Base-by-base conservation (phyloP, 2,888 invertebrate genomes). In the Tanytarsus gracilentus region DNA sequence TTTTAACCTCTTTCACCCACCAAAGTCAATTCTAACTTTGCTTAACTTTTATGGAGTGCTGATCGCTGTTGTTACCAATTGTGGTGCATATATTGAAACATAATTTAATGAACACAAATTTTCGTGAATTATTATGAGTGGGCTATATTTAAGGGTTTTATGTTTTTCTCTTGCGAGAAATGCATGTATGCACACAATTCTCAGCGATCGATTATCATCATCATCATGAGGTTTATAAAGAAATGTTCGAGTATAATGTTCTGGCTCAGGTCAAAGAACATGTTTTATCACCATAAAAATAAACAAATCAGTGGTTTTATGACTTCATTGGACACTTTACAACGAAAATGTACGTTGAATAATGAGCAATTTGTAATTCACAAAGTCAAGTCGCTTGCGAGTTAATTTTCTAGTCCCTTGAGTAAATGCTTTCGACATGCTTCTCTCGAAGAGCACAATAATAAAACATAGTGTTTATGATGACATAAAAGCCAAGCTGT, bases 61-160 rank as follows among this genome's bases (percentile, higher is more conserved):
- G n/a, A n/a, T n/a, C n/a, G n/a, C n/a, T n/a, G n/a, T n/a, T n/a
- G n/a, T n/a, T n/a, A n/a, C n/a, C n/a, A 33, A 29, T 7, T 5
- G 9, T 7, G 9, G 21, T 11, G 21, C 23, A 18, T 16, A 55
- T 55, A 55, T 55, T 40, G 55, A 39, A 55, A 55, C 55, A 55
- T 55, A 55, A 55, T 55, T 55, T 55, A 55, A 55, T 55, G 55
- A 55, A 55, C 55, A 55, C 36, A 33, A 40, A 55, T 55, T 49
- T 40, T 44, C 44, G 23, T 55, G 55, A 55, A 33, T 55, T 55
- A 55, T 55, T 55, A 16, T 40, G 40, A 55, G 55, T 39, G 55
- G 33, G 55, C 55, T 55, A 55, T 55, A 55, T 55, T 55, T 55
- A 55, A 55, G 55, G 55, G 30, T 53, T 33, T 27, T 53, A 53